Percentiles rank a stretch among this genome's conserved stretches.
Evolutionary conservation across 2,888 invertebrate species (phyloP).

Genomic region (Bhutanitis thaidina): DNA sequence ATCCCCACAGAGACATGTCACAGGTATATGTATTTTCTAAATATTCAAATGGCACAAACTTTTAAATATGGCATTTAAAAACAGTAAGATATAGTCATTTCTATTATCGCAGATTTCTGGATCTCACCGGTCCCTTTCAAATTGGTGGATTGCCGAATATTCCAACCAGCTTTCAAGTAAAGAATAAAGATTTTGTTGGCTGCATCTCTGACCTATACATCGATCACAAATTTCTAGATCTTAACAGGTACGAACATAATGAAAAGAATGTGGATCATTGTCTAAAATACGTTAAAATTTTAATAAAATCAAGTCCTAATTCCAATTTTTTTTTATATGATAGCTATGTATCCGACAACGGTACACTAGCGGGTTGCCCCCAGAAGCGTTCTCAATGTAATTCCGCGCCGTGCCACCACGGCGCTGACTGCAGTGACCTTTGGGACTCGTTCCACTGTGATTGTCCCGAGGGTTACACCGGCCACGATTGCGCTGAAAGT

Average conservation of each 20-base stretch:
- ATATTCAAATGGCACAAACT: background rate
- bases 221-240: slow-evolving; percentile 91
- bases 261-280: too few relatives aligned
- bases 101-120: slow-evolving; percentile 83
- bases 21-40: slow-evolving; percentile 51
- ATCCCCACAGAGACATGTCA: slow-evolving; percentile 89
- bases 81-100: slow-evolving; percentile 15
- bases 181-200: slow-evolving; percentile 91
- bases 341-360: slow-evolving; percentile 94
- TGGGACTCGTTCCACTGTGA: slow-evolving; percentile 94
- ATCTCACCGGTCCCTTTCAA: slow-evolving; percentile 95
- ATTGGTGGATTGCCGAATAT: slow-evolving; percentile 94
- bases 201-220: slow-evolving; percentile 94
- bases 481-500: slow-evolving; percentile 93
- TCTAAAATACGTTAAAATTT: too few relatives aligned
- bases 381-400: slow-evolving; percentile 90
- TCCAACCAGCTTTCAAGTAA: slow-evolving; percentile 87
- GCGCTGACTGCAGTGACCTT: slow-evolving; percentile 91
- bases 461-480: slow-evolving; percentile 91
- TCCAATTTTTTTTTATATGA: too few relatives aligned
- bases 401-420: slow-evolving; percentile 92
- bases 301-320: too few relatives aligned
- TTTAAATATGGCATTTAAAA: slow-evolving; percentile 5
- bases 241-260: slow-evolving; percentile 81
- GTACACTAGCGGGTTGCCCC: slow-evolving; percentile 92